Percentiles rank a stretch among this genome's conserved stretches.
Evolutionary conservation across 2,113 vertebrate genomes (phyloP).

Genomic region (Tupaia chinensis): DNA sequence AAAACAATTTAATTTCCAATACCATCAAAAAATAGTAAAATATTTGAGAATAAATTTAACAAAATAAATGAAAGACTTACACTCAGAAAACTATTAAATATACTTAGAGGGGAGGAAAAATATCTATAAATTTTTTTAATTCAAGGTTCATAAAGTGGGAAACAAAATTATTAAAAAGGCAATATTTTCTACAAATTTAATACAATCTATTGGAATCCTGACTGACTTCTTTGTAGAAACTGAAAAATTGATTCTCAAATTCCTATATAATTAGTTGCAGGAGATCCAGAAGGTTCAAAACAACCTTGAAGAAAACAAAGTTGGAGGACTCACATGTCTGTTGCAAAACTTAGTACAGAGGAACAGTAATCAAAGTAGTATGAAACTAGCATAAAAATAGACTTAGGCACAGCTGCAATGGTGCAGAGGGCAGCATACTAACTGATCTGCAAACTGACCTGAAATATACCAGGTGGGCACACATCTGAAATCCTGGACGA

Average conservation of each 20-base stretch:
- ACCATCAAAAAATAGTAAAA: not conserved
- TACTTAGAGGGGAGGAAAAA: not conserved
- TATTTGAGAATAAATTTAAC: not conserved
- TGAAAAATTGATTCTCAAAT: constrained; percentile 31
- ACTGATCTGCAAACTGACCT: no score
- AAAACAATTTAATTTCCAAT: not conserved
- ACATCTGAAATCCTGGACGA: no score
- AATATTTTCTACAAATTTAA: not conserved
- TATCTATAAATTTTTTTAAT: not conserved
- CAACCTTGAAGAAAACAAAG: not conserved
- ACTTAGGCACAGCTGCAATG: not conserved
- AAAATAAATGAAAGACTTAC: not conserved
- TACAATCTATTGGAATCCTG: not conserved
- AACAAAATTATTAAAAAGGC: not conserved
- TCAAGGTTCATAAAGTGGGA: not conserved
- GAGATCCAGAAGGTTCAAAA: not conserved
- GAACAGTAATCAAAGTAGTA: not conserved
- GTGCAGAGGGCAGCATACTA: no score
- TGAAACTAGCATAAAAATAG: not conserved
- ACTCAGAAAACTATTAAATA: constrained; percentile 9
- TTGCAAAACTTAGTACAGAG: not conserved
- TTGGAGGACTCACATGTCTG: not conserved
- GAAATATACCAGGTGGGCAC: no score
- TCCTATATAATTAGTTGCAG: not conserved
- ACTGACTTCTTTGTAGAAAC: not conserved